phyloP scores from a whole-genome alignment of 2,888 invertebrate species.

The Diadegma fenestrale region DNA sequence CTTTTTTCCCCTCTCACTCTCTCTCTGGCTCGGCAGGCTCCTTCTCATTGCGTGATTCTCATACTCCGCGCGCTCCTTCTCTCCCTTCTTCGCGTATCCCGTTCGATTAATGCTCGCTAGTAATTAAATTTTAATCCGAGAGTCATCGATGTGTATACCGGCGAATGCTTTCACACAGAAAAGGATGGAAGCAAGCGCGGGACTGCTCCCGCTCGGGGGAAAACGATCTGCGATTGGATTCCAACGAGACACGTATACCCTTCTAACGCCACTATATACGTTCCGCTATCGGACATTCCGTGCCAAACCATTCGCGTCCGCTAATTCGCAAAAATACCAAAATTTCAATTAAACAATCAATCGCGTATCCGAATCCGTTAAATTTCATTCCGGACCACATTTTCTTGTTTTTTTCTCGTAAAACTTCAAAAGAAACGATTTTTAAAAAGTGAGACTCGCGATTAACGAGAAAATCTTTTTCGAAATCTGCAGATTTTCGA shows the following conservation, averaged over 20 bases:
- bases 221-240: slow-evolving; percentile 67
- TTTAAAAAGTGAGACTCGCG: not conserved
- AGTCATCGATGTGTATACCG: slow-evolving; percentile 76
- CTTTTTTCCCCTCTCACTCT: slow-evolving; percentile 34
- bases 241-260: slow-evolving; percentile 63
- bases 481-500: not conserved
- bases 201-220: slow-evolving; percentile 15
- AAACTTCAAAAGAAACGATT: not conserved
- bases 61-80: slow-evolving; percentile 43
- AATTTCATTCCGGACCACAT: not conserved
- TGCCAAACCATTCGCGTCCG: not conserved
- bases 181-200: slow-evolving; percentile 21
- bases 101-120: slow-evolving; percentile 75
- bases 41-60: slow-evolving; percentile 65
- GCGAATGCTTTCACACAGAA: slow-evolving; percentile 69
- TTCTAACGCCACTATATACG: slow-evolving; percentile 14
- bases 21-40: slow-evolving; percentile 34
- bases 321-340: not conserved
- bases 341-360: not conserved
- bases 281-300: not conserved
- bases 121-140: slow-evolving; percentile 82
- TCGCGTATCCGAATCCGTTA: not conserved
- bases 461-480: not conserved
- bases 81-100: slow-evolving; percentile 66
- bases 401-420: not conserved